These are phyloP conservation scores for Plecotus auritus DNA, from an alignment of 2,113 vertebrate species.

Conservation along the genomic window DNA sequence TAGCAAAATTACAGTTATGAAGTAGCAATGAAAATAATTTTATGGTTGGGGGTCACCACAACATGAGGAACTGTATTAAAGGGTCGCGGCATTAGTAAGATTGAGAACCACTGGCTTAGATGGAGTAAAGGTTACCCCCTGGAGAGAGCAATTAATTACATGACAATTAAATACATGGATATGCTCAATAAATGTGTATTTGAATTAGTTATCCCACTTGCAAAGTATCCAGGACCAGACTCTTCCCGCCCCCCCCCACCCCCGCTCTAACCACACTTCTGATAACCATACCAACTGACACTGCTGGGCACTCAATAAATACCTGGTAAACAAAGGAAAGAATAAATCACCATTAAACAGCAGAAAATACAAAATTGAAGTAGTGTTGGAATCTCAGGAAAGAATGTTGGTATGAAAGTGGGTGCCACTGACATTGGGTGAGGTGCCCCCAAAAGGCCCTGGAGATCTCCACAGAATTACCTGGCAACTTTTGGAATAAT, in stretches of 20 bases:
- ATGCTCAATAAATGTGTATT: not conserved
- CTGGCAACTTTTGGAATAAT: not conserved
- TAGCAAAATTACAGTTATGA: too few species aligned
- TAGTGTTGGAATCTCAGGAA: not conserved
- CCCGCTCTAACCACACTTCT: not conserved
- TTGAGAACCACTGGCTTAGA: too few species aligned
- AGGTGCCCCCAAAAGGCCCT: not conserved
- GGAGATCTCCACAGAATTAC: not conserved
- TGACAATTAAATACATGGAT: not conserved
- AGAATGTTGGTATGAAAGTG: not conserved
- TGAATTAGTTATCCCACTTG: not conserved
- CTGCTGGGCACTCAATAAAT: not conserved
- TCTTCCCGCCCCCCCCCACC: not conserved
- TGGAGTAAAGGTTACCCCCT: not conserved
- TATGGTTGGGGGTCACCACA: too few species aligned
- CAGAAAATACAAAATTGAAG: slow-evolving; percentile 6
- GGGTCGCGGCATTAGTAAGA: too few species aligned
- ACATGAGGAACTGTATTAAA: too few species aligned
- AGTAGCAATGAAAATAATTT: too few species aligned
- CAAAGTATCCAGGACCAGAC: not conserved
- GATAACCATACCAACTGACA: not conserved
- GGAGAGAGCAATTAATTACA: not conserved
- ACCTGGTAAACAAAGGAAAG: not conserved
- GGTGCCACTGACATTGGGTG: not conserved
- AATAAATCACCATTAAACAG: not conserved